Evolutionary conservation across 2,888 invertebrate species (phyloP), one percentile per base, ranked within the genome.

Genomic region (Alcis repandata): DNA sequence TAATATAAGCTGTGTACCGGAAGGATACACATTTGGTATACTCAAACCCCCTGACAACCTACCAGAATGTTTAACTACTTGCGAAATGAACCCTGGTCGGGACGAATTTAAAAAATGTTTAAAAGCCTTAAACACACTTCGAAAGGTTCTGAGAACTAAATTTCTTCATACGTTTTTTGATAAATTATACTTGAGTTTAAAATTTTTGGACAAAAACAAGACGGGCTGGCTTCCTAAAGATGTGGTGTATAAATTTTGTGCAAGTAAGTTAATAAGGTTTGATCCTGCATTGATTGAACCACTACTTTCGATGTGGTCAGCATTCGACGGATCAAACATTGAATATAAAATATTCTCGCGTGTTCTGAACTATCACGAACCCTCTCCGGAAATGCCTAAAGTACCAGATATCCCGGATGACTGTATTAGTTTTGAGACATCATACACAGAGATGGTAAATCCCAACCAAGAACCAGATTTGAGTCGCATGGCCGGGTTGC

Each of bases 301-400:
- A 0, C 78, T 95, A 11, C 77, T 94, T 33, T 78, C 79, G 10
- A 80, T 92, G 73, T 88, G 94, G 84, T 76, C 89, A 19, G 93
- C 94, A 13, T 91, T 93, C 63, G 83, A 91, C 53, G 90, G 93
- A 8, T 79, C 85, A 13, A 80, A 80, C 58, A 90, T 95, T 56
- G 79, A 94, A 73, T 95, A 94, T 59, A 85, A 87, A 77, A 90
- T 80, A 32, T 95, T 95, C 74, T 84, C 94, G 6, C 86, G 88
- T 53, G 77, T 94, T 4, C 79, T 95, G 15, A 91, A 94, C 75
- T 90, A 88, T 54, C 90, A 86, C 72, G 82, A 86, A 69, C 86
- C 86, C 9, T 85, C 85, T 19, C 89, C 90, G 32, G 83, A 87
- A 60, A 80, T 94, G 22, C 88, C 90, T 4, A 90, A 91, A 81